A percentile compares a stretch with the other conserved stretches of the same genome.
Conservation (phyloP, 2,113 vertebrate genomes). For the Shinisaurus crocodilurus region DNA sequence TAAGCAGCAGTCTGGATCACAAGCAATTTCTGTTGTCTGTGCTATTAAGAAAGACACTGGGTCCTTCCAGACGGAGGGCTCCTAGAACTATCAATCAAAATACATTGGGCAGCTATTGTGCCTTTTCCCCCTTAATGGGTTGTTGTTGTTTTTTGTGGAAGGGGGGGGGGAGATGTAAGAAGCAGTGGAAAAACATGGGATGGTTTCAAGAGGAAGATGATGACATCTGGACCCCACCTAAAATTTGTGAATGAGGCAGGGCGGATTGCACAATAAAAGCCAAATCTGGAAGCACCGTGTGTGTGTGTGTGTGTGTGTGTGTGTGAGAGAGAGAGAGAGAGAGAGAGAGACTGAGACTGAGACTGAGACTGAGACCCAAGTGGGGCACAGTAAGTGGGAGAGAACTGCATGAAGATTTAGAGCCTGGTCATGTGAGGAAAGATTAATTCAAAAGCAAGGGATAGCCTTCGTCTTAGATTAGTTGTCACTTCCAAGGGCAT, state of each 20-base stretch:
- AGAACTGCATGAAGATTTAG: not conserved
- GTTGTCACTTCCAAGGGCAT: not conserved
- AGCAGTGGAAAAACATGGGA: not conserved
- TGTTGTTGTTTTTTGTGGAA: no score
- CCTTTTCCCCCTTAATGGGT: no score
- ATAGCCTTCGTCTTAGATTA: not conserved
- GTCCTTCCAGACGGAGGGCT: not conserved
- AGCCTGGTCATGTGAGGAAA: not conserved
- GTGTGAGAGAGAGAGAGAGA: no score
- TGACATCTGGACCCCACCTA: not conserved
- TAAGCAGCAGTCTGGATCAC: not conserved
- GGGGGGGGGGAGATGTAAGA: no score
- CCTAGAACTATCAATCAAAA: no score
- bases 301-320: no score
- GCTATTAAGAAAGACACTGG: no score
- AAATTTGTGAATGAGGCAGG: not conserved
- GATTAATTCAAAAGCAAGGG: not conserved
- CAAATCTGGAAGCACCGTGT: not conserved
- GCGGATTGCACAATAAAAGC: not conserved
- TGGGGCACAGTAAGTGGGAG: not conserved
- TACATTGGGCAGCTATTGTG: no score
- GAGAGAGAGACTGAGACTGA: no score
- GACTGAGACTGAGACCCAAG: no score
- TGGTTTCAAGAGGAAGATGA: not conserved
- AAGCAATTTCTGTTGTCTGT: not conserved